These are phyloP conservation scores for Cyprinodon brontotheroides DNA, from an alignment of 2,113 vertebrate species.

Conservation along the genomic window DNA sequence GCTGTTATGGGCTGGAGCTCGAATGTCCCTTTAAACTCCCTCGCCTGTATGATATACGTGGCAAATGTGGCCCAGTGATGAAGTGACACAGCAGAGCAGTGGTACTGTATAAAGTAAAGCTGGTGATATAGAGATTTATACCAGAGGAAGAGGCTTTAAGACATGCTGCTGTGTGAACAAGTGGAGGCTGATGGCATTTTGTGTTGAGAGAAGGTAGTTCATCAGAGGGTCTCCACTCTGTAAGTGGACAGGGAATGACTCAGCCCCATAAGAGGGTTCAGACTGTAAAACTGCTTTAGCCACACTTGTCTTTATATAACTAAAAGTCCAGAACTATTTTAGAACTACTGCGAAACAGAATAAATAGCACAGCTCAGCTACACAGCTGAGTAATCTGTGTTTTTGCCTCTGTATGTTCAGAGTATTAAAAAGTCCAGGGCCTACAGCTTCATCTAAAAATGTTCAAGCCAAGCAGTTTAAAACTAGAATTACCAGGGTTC, in stretches of 20 bases:
- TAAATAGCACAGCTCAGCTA: too few species aligned
- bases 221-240: too few species aligned
- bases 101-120: neutral
- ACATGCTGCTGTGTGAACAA: conserved; percentile 1
- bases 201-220: too few species aligned
- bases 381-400: too few species aligned
- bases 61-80: conserved; percentile 29
- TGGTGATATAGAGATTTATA: neutral
- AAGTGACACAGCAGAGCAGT: conserved; percentile 49
- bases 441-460: too few species aligned
- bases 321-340: neutral
- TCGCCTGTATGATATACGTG: conserved; percentile 39
- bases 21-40: conserved; percentile 57
- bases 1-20: conserved; percentile 67
- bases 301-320: neutral
- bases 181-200: conserved; percentile 18
- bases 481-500: too few species aligned
- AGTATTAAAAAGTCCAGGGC: too few species aligned
- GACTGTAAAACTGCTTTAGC: too few species aligned
- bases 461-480: too few species aligned
- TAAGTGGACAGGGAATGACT: too few species aligned
- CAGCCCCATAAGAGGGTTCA: too few species aligned
- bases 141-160: neutral
- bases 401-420: too few species aligned
- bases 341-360: neutral